Conservation (phyloP, 2,888 invertebrate species). For the Tinea trinotella region DNA sequence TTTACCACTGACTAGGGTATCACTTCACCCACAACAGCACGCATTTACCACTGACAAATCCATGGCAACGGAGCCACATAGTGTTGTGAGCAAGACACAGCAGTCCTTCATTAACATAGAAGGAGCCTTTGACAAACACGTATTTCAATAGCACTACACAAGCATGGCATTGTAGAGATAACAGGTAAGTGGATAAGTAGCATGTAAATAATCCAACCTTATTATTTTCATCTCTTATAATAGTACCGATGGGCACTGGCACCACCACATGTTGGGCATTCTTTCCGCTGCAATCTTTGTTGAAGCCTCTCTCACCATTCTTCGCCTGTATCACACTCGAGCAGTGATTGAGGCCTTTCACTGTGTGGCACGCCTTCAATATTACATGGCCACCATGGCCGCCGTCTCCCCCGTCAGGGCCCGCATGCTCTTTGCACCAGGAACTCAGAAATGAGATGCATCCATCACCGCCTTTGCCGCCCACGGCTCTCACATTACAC, state of each 20-base stretch:
- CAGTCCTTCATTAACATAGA: too few species aligned
- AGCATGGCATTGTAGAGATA: too few species aligned
- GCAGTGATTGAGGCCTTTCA: slow-evolving; percentile 81
- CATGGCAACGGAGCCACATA: too few species aligned
- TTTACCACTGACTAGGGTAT: too few species aligned
- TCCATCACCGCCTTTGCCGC: slow-evolving; percentile 94
- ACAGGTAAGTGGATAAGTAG: too few species aligned
- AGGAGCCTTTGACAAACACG: too few species aligned
- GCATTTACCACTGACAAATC: too few species aligned
- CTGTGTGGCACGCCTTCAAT: slow-evolving; percentile 77
- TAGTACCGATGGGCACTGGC: slow-evolving; percentile 87
- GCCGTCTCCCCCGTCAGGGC: slow-evolving; percentile 97
- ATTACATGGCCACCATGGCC: slow-evolving; percentile 96
- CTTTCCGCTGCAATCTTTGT: slow-evolving; percentile 86
- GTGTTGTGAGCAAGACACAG: too few species aligned
- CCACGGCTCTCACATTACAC: slow-evolving; percentile 76
- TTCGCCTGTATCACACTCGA: slow-evolving; percentile 71
- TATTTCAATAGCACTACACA: too few species aligned
- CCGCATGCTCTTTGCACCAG: slow-evolving; percentile 89
- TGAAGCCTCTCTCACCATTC: slow-evolving; percentile 78
- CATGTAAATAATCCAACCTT: too few species aligned
- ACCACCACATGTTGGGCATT: slow-evolving; percentile 80
- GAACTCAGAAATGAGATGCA: slow-evolving; percentile 87
- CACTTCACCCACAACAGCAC: too few species aligned
- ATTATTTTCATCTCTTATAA: slow-evolving; percentile 73